Evolutionary conservation across 2,888 invertebrate species (phyloP).

Genomic region (Troides oblongomaculatus): DNA sequence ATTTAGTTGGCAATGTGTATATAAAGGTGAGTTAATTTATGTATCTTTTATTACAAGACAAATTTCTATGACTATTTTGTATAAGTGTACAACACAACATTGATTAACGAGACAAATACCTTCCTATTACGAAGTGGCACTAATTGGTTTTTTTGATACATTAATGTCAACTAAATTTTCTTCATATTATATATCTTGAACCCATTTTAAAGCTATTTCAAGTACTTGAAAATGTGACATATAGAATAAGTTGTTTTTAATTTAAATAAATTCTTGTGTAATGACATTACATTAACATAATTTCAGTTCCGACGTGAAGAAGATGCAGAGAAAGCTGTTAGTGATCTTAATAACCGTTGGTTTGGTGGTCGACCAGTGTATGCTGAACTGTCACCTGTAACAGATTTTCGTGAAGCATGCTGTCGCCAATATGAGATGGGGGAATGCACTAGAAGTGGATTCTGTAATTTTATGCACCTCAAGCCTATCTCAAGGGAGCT

Average conservation of each 20-base stretch:
- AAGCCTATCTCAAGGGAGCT: conserved; percentile 98
- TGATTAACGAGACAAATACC: too few species aligned
- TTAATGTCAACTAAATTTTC: too few species aligned
- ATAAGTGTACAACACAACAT: too few species aligned
- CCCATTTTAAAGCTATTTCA: too few species aligned
- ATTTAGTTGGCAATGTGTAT: conserved; percentile 99
- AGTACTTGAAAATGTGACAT: too few species aligned
- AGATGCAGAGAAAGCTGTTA: conserved; percentile 98
- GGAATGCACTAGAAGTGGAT: conserved; percentile 98
- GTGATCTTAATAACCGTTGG: conserved; percentile 98
- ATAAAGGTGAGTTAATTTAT: conserved; percentile 86
- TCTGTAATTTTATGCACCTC: conserved; percentile 99
- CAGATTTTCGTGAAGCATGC: conserved; percentile 99
- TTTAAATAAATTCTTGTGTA: not conserved
- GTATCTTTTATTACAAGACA: not conserved
- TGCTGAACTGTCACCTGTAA: conserved; percentile 98
- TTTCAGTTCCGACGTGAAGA: conserved; percentile 95
- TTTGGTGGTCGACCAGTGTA: conserved; percentile 99
- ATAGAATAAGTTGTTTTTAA: not conserved
- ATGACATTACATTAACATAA: not conserved
- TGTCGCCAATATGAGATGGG: conserved; percentile 99
- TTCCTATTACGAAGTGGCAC: too few species aligned
- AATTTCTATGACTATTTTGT: too few species aligned
- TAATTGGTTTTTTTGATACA: too few species aligned
- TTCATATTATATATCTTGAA: too few species aligned